Percentiles rank a stretch among this genome's conserved stretches.
These are phyloP conservation scores for Phalloptychus januarius DNA, from an alignment of 2,797 vertebrate species.

Conservation along the genomic window DNA sequence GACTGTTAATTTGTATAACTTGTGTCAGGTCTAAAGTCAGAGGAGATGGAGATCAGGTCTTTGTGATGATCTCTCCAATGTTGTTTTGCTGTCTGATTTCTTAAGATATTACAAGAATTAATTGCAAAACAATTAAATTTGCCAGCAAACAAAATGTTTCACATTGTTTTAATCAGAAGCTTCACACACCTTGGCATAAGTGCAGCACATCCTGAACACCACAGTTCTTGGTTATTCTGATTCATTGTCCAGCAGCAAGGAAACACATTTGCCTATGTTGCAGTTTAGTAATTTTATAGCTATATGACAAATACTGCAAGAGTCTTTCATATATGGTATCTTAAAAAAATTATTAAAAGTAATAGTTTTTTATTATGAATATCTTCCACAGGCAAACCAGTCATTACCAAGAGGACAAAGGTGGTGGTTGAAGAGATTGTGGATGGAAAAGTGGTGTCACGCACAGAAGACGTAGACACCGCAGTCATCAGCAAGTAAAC, in stretches of 20 bases:
- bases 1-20: not conserved
- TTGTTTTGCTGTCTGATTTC: not conserved
- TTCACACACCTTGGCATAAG: not conserved
- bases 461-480: slow-evolving; percentile 65
- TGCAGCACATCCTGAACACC: not conserved
- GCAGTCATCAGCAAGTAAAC: slow-evolving; percentile 33
- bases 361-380: not conserved
- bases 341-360: too few relatives aligned
- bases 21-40: not conserved
- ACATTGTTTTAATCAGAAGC: not conserved
- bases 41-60: not conserved
- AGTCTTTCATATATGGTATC: not conserved
- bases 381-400: slow-evolving; percentile 50
- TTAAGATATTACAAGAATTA: not conserved
- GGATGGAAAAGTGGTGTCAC: slow-evolving; percentile 85
- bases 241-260: not conserved
- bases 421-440: slow-evolving; percentile 87
- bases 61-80: not conserved
- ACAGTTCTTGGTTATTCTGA: not conserved
- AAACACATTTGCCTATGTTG: not conserved
- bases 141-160: not conserved
- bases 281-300: not conserved
- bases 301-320: not conserved
- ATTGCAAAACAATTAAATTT: not conserved
- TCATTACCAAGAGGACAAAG: slow-evolving; percentile 80